Conservation (phyloP, 37 sponge, comb jelly and placozoan genomes). For the Mnemiopsis leidyi region DNA sequence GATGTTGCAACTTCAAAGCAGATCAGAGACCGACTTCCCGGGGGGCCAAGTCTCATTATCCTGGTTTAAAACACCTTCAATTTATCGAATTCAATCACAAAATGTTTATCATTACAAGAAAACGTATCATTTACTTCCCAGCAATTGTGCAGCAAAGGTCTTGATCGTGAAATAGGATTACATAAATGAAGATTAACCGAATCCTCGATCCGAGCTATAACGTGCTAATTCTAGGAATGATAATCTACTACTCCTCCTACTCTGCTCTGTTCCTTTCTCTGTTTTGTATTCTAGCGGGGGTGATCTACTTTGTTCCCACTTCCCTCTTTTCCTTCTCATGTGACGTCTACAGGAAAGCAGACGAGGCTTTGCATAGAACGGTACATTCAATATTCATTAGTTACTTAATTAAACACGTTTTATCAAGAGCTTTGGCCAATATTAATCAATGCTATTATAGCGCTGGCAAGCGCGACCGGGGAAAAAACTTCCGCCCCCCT, state of each 20-base stretch:
- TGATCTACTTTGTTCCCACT: constrained; percentile 5
- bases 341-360: not conserved
- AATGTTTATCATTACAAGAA: too few relatives aligned
- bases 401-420: not conserved
- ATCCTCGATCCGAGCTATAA: not conserved
- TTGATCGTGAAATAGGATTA: too few relatives aligned
- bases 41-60: not conserved
- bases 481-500: too few relatives aligned
- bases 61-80: too few relatives aligned
- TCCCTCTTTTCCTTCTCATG: constrained; percentile 1
- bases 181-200: too few relatives aligned
- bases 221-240: not conserved
- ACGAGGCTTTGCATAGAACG: not conserved
- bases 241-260: constrained; percentile 21
- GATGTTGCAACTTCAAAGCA: constrained; percentile 7
- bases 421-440: too few relatives aligned
- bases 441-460: too few relatives aligned
- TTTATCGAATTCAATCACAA: too few relatives aligned
- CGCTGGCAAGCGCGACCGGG: too few relatives aligned
- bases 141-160: too few relatives aligned
- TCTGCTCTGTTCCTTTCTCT: not conserved
- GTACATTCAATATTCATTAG: not conserved
- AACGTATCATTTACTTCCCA: too few relatives aligned
- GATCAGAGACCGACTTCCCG: constrained; percentile 17
- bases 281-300: not conserved